These are phyloP conservation scores for Calephelis perditalis DNA, from an alignment of 2,888 invertebrate genomes.

Conservation along the genomic window DNA sequence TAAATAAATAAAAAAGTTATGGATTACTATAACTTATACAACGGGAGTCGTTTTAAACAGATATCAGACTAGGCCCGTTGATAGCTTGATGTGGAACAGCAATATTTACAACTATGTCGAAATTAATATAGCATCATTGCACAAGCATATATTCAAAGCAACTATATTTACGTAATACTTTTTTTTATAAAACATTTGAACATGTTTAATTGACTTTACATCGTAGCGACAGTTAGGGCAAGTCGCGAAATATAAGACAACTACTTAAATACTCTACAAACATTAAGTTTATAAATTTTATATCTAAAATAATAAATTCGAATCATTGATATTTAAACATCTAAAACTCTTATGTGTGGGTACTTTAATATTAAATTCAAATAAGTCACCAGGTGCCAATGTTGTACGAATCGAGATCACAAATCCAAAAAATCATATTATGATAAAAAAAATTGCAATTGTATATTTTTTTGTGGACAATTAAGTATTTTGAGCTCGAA, in stretches of 20 bases:
- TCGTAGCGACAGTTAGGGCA: constrained; percentile 13
- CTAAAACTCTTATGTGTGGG: constrained; percentile 30
- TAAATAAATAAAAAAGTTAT: constrained; percentile 28
- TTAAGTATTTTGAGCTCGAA: constrained; percentile 45
- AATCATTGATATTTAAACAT: constrained; percentile 45
- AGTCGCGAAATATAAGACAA: constrained; percentile 19
- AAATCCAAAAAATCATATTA: constrained; percentile 60
- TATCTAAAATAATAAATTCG: constrained; percentile 68
- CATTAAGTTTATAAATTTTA: constrained; percentile 28
- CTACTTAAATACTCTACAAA: constrained; percentile 30
- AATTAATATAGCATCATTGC: constrained; percentile 46
- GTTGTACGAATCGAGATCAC: constrained; percentile 60
- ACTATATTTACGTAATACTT: constrained; percentile 34
- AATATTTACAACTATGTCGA: constrained; percentile 18
- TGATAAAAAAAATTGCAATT: constrained; percentile 53
- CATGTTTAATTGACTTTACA: constrained; percentile 60
- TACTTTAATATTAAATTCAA: constrained; percentile 34
- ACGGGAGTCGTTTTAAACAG: constrained; percentile 18
- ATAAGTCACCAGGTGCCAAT: constrained; percentile 46
- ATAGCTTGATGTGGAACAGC: background rate
- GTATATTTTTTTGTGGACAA: constrained; percentile 67
- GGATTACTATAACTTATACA: constrained; percentile 15
- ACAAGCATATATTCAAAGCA: constrained; percentile 49
- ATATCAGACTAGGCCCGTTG: constrained; percentile 14
- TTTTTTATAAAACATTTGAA: constrained; percentile 53